A percentile compares a stretch with the other conserved stretches of the same genome.
Conservation (phyloP, 1,140 invertebrate species). For the Campoletis sonorensis region DNA sequence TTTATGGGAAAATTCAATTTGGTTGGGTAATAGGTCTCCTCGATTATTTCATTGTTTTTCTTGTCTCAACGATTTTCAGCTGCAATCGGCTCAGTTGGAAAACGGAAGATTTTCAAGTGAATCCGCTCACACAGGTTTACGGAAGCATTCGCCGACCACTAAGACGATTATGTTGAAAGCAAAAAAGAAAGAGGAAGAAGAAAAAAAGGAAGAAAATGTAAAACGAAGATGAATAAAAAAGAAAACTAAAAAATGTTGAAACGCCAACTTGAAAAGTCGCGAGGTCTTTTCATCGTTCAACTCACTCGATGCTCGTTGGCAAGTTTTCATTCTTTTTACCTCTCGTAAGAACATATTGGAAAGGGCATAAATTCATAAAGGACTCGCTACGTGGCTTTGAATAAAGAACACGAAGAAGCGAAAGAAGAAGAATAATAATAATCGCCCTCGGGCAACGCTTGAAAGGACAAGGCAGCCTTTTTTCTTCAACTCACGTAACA, state of each 20-base stretch:
- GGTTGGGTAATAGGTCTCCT: no score
- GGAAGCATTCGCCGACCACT: constrained; percentile 38
- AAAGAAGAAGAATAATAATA: constrained; percentile 36
- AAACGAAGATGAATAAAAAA: constrained; percentile 52
- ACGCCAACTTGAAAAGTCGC: constrained; percentile 65
- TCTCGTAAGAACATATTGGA: constrained; percentile 60
- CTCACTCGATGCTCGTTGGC: neutral
- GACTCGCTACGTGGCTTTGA: constrained; percentile 19
- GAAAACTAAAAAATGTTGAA: constrained; percentile 46
- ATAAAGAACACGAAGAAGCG: constrained; percentile 43
- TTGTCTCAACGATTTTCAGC: no score
- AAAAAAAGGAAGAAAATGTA: constrained; percentile 46
- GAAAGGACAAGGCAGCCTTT: constrained; percentile 54
- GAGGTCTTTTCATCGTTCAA: constrained; percentile 7
- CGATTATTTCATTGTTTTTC: no score
- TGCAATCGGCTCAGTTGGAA: no score
- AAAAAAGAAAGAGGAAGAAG: constrained; percentile 52
- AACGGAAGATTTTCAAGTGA: neutral
- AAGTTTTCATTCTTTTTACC: neutral
- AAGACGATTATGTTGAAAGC: constrained; percentile 64
- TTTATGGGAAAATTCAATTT: no score
- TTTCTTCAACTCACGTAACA: constrained; percentile 34
- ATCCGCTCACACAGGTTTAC: constrained; percentile 53
- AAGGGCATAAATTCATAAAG: constrained; percentile 55
- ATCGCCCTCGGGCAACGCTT: constrained; percentile 32